Evolutionary conservation across 2,113 vertebrate genomes (phyloP).

Genomic region (Zosterops lateralis): DNA sequence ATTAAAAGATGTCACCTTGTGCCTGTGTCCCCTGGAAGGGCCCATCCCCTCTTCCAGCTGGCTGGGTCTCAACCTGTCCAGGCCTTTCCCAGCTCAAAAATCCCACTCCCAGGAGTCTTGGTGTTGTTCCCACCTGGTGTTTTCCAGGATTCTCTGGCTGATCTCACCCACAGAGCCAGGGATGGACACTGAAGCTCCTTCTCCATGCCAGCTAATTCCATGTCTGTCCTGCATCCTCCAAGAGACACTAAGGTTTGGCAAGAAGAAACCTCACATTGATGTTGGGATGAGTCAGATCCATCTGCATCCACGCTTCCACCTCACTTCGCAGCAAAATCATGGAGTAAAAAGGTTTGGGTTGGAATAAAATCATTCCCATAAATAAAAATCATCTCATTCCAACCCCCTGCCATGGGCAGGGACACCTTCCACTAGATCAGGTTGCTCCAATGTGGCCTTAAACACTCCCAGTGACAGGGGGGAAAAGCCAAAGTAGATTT

Average conservation of each 20-base stretch:
- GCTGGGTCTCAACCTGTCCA: neutral
- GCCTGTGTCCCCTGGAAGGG: rapidly evolving
- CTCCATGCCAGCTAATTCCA: neutral
- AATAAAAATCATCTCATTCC: neutral
- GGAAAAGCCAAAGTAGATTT: neutral
- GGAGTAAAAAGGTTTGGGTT: neutral
- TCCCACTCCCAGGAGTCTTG: rapidly evolving
- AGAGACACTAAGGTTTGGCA: neutral
- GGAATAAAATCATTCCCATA: neutral
- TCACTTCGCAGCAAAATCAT: rapidly evolving
- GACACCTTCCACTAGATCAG: neutral
- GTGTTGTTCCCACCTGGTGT: neutral
- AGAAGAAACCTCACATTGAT: neutral
- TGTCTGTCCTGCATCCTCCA: rapidly evolving
- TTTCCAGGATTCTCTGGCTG: neutral
- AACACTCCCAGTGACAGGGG: neutral
- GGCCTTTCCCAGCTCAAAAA: neutral
- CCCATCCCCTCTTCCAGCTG: neutral
- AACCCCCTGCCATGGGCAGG: neutral
- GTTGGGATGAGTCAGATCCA: neutral
- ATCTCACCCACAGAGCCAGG: neutral
- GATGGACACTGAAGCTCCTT: neutral
- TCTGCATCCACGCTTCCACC: neutral
- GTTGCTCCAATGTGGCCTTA: neutral
- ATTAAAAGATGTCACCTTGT: neutral